A percentile compares a stretch with the other conserved stretches of the same genome.
phyloP scores from a whole-genome alignment of 2,888 invertebrate species.

The Eupithecia vulgata region DNA sequence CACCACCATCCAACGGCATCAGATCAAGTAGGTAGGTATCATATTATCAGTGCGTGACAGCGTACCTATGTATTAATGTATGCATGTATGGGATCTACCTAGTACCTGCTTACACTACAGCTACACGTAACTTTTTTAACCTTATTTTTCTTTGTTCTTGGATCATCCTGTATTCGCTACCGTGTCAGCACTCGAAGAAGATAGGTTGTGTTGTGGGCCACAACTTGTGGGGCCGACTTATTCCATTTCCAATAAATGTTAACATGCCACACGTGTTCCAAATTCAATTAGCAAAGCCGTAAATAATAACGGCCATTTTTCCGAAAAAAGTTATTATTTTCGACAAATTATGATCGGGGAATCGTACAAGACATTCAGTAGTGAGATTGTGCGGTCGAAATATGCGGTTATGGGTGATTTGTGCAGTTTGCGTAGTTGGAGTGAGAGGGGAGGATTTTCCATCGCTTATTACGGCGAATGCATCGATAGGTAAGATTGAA shows the following conservation, averaged over 20 bases:
- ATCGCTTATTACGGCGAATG: constrained; percentile 88
- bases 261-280: constrained; percentile 62
- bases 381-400: constrained; percentile 23
- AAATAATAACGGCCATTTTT: constrained; percentile 53
- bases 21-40: too few relatives aligned
- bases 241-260: constrained; percentile 61
- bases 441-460: constrained; percentile 86
- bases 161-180: constrained; percentile 26
- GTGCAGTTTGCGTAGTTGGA: constrained; percentile 53
- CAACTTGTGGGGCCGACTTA: constrained; percentile 38
- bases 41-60: too few relatives aligned
- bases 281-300: constrained; percentile 55
- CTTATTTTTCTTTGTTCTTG: neutral
- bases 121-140: too few relatives aligned
- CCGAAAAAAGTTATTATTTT: constrained; percentile 44
- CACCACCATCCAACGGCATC: too few relatives aligned
- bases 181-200: constrained; percentile 29
- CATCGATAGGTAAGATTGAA: constrained; percentile 86
- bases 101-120: too few relatives aligned
- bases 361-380: constrained; percentile 61
- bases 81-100: too few relatives aligned
- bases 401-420: constrained; percentile 48
- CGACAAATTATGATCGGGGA: constrained; percentile 68
- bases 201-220: too few relatives aligned
- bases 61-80: too few relatives aligned